phyloP scores from a whole-genome alignment of 2,888 invertebrate species.

The Margaritifera margaritifera region DNA sequence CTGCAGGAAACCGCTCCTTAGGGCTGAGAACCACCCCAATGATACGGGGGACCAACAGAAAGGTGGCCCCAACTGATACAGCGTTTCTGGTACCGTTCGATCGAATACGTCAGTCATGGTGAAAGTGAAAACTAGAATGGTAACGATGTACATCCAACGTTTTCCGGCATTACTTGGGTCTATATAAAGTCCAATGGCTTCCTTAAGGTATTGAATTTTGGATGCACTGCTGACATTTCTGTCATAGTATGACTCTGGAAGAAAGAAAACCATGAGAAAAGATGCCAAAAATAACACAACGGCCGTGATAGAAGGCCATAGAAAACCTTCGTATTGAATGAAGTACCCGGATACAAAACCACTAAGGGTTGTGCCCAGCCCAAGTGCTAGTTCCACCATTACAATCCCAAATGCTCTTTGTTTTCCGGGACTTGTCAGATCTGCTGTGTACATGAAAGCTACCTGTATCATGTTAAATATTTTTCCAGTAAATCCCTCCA shows the following conservation, averaged over 20 bases:
- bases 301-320: constrained; percentile 25
- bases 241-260: constrained; percentile 26
- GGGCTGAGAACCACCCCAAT: constrained; percentile 32
- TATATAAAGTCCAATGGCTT: constrained; percentile 25
- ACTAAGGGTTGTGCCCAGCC: constrained; percentile 10
- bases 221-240: constrained; percentile 10
- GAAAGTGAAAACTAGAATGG: constrained; percentile 25
- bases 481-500: constrained; percentile 42
- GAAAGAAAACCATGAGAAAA: constrained; percentile 12
- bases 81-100: constrained; percentile 28
- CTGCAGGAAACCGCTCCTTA: constrained; percentile 18
- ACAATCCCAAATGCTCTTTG: constrained; percentile 30
- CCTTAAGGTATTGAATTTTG: constrained; percentile 15
- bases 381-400: constrained; percentile 28
- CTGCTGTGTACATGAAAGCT: constrained; percentile 35
- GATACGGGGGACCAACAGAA: constrained; percentile 47
- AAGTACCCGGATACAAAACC: constrained; percentile 33
- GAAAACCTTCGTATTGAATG: constrained; percentile 28
- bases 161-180: constrained; percentile 23
- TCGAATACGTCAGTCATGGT: constrained; percentile 27
- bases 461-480: constrained; percentile 33
- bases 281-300: constrained; percentile 7
- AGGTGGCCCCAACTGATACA: constrained; percentile 37
- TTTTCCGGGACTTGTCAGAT: constrained; percentile 26
- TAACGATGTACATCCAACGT: constrained; percentile 38